These are phyloP conservation scores for Brachionus plicatilis DNA, from an alignment of 1,140 invertebrate species.

Conservation along the genomic window DNA sequence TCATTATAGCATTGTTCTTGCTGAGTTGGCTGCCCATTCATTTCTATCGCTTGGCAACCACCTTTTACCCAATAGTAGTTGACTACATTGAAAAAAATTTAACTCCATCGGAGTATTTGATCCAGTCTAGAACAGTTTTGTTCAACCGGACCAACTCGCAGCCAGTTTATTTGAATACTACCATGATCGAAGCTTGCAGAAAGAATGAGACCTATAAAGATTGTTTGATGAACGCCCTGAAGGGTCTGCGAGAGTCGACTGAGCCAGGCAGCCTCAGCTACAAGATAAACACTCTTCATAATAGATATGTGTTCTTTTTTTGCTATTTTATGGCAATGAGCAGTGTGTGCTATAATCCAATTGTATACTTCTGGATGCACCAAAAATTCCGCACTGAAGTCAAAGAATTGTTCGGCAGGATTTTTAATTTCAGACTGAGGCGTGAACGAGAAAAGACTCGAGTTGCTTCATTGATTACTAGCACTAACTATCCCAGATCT, in stretches of 20 bases:
- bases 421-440: not conserved
- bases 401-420: not conserved
- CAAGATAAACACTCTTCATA: slow-evolving; percentile 44
- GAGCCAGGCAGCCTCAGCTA: not conserved
- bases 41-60: slow-evolving; percentile 58
- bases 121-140: slow-evolving; percentile 40
- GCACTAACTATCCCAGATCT: not conserved
- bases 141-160: not conserved
- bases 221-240: not conserved
- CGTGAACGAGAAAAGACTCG: not conserved
- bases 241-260: not conserved
- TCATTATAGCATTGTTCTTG: slow-evolving; percentile 57
- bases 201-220: slow-evolving; percentile 12
- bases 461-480: not conserved
- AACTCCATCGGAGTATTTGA: slow-evolving; percentile 45
- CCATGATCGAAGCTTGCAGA: not conserved
- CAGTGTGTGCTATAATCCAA: slow-evolving; percentile 60
- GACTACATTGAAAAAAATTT: slow-evolving; percentile 43
- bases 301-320: slow-evolving; percentile 54
- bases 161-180: not conserved
- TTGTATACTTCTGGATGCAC: slow-evolving; percentile 60
- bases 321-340: slow-evolving; percentile 60
- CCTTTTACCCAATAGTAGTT: slow-evolving; percentile 55
- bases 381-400: slow-evolving; percentile 48
- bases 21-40: slow-evolving; percentile 60